Percentiles rank a stretch among this genome's conserved stretches.
These are phyloP conservation scores for Symphodus melops DNA, from an alignment of 2,113 vertebrate species.

Conservation along the genomic window DNA sequence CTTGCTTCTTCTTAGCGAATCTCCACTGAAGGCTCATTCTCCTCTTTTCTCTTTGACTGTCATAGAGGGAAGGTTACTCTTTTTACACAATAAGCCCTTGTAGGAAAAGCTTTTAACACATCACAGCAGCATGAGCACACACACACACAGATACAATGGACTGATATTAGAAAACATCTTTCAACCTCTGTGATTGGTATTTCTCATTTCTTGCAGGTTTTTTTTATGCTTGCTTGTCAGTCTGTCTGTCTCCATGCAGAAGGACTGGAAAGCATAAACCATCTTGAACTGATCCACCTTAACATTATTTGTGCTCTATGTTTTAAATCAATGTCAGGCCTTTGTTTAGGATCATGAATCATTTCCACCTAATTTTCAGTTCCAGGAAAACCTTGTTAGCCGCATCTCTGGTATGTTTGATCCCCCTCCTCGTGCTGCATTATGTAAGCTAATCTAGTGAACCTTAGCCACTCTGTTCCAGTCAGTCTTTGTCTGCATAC, in stretches of 20 bases:
- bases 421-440: neutral
- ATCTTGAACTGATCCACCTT: neutral
- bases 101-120: conserved; percentile 58
- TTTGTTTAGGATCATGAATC: too few relatives aligned
- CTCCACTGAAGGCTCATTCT: conserved; percentile 44
- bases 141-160: neutral
- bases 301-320: neutral
- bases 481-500: neutral
- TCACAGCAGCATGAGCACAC: conserved; percentile 35
- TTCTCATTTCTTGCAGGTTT: conserved; percentile 1
- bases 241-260: neutral
- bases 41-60: conserved; percentile 41
- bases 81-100: conserved; percentile 53
- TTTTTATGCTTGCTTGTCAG: neutral
- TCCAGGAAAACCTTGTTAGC: neutral
- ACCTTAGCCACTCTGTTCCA: neutral
- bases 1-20: conserved; percentile 41
- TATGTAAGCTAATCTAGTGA: neutral
- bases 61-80: conserved; percentile 44
- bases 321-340: conserved; percentile 6
- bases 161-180: conserved; percentile 42
- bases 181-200: conserved; percentile 27
- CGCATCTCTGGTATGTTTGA: neutral
- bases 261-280: neutral
- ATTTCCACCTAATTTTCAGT: neutral